A percentile compares a stretch with the other conserved stretches of the same genome.
These are phyloP conservation scores for Anser cygnoides DNA, from an alignment of 2,113 vertebrate species.

Conservation along the genomic window DNA sequence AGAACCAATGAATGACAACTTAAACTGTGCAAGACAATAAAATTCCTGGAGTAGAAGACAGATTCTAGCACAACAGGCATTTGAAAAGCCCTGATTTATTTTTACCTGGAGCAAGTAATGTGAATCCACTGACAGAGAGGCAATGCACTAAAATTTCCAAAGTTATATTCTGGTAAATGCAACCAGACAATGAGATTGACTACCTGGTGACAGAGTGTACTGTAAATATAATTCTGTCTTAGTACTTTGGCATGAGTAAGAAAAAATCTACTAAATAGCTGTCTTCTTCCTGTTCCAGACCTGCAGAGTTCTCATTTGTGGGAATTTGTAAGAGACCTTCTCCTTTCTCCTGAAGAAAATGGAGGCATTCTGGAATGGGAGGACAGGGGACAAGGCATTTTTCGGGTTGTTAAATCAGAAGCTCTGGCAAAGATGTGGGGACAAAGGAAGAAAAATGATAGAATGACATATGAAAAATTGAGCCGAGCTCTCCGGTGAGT, in stretches of 20 bases:
- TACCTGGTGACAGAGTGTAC: not conserved
- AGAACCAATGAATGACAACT: not conserved
- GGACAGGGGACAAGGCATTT: constrained; percentile 73
- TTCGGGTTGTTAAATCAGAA: constrained; percentile 76
- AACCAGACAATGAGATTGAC: not conserved
- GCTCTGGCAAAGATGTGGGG: constrained; percentile 76
- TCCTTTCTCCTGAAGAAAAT: constrained; percentile 74
- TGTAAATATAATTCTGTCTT: not conserved
- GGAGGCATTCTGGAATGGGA: constrained; percentile 75
- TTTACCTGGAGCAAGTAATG: not conserved
- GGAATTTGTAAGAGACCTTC: constrained; percentile 75
- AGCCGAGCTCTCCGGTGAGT: constrained; percentile 72
- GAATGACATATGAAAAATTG: constrained; percentile 75
- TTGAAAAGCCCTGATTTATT: not conserved
- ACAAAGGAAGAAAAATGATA: constrained; percentile 77
- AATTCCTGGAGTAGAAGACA: not conserved
- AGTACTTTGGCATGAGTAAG: not conserved
- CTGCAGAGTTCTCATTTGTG: constrained; percentile 76
- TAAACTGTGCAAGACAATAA: not conserved
- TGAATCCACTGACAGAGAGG: not conserved
- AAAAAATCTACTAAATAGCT: not conserved
- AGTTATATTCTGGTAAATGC: not conserved
- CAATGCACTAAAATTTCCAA: not conserved
- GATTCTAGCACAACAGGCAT: not conserved
- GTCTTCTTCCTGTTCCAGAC: constrained; percentile 33